phyloP scores from a whole-genome alignment of 2,113 vertebrate species.

The Phainopepla nitens region DNA sequence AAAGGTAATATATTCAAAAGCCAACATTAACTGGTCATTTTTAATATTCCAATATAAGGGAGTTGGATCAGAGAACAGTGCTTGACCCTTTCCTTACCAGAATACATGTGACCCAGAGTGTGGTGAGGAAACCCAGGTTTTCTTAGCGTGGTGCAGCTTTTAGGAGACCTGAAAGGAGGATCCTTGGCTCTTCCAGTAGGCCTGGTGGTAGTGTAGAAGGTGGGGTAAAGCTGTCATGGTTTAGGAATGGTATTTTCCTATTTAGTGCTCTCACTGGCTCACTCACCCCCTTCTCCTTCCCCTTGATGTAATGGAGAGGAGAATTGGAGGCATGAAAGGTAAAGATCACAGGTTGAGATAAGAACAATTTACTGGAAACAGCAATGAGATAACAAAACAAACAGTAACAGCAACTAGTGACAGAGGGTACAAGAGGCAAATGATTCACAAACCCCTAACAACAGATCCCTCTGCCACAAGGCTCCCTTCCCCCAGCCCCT shows the following conservation, averaged over 20 bases:
- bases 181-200: background rate
- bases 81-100: background rate
- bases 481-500: background rate
- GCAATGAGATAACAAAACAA: background rate
- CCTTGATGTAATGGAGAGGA: background rate
- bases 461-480: background rate
- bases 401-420: background rate
- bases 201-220: background rate
- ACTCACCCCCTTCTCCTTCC: background rate
- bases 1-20: too few species aligned
- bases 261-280: background rate
- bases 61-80: background rate
- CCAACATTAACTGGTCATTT: too few species aligned
- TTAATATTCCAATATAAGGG: accelerated
- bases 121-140: background rate
- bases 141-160: background rate
- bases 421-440: background rate
- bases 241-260: background rate
- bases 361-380: background rate
- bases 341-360: background rate
- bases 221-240: background rate
- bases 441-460: accelerated
- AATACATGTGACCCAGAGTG: accelerated
- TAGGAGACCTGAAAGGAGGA: background rate
- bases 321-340: background rate